Base-by-base conservation (phyloP, 2,888 invertebrate genomes). In the Acronicta leporina region DNA sequence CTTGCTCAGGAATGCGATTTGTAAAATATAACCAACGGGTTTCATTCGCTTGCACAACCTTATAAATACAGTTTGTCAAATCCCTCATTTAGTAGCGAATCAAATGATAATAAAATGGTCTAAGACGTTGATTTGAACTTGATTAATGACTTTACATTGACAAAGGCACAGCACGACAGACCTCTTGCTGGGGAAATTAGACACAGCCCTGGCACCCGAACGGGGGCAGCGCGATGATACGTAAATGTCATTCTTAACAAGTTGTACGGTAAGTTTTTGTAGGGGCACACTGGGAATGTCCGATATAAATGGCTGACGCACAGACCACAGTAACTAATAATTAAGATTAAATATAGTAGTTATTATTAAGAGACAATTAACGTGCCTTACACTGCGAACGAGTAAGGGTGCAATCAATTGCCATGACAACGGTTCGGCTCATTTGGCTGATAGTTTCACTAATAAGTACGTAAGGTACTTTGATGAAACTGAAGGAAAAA, bases 91-190 rank as follows among this genome's bases (percentile, higher is more conserved):
- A 71, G 72, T 81, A 81, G 82, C 86, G 86, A 78, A 85, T 83
- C 86, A 80, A 90, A 87, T 87, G 80, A 77, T 84, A 87, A 87
- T 83, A 84, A 85, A 82, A 82, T 78, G 79, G 65, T 68, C 75
- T 72, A 71, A 77, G 80, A 77, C 64, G 78, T 79, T 88, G 87
- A 92, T 89, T 87, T 85, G 89, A 84, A 74, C 83, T 82, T 93
- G 93, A 94, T 94, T 92, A 89, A 94, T 94, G 92, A 85, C 70
- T 57, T 59, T 53, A 69, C 75, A 86, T 84, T 88, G 89, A 92
- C 88, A 92, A 92, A 84, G 78, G 86, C 92, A 1, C 92, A 92
- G 92, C 92, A 84, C 68, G 92, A 82, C 59, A 63, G 81, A 83
- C 75, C 83, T 79, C 92, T 87, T 63, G 90, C 91, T 90, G 92